phyloP scores from a whole-genome alignment of 2,113 vertebrate species.

The Mystacornis crossleyi region DNA sequence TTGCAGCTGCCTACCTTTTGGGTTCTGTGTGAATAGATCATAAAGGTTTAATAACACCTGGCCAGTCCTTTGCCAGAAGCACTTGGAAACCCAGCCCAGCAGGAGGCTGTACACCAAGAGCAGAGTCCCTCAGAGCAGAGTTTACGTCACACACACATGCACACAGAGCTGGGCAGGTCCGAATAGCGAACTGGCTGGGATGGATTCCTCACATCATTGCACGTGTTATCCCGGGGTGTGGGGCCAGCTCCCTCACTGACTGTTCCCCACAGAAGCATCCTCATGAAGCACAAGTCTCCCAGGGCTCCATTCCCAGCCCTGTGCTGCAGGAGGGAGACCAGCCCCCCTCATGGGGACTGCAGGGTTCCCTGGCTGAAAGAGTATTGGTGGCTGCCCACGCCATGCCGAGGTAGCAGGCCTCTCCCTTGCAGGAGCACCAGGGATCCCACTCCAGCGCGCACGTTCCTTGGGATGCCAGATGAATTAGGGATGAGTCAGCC shows the following conservation, averaged over 20 bases:
- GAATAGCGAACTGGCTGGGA: background rate
- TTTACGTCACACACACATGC: background rate
- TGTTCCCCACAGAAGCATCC: background rate
- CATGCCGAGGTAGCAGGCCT: rapidly evolving
- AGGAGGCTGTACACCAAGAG: rapidly evolving
- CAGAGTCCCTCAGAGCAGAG: background rate
- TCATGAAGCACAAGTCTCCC: background rate
- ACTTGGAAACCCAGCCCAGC: background rate
- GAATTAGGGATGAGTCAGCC: slow-evolving; percentile 27
- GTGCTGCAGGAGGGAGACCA: background rate
- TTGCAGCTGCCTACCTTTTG: background rate
- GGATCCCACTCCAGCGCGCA: rapidly evolving
- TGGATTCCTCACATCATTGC: background rate
- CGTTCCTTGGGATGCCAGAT: background rate
- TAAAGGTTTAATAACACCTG: background rate
- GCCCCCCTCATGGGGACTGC: background rate
- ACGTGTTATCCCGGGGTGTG: rapidly evolving
- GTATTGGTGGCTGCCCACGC: background rate
- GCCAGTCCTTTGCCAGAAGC: background rate
- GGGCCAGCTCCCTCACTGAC: background rate
- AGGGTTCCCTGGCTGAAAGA: background rate
- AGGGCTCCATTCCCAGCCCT: background rate
- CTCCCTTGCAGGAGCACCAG: background rate
- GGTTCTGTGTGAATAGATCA: background rate
- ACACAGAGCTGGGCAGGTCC: background rate